These are phyloP conservation scores for Contarinia nasturtii DNA, from an alignment of 1,140 invertebrate genomes.

Conservation along the genomic window DNA sequence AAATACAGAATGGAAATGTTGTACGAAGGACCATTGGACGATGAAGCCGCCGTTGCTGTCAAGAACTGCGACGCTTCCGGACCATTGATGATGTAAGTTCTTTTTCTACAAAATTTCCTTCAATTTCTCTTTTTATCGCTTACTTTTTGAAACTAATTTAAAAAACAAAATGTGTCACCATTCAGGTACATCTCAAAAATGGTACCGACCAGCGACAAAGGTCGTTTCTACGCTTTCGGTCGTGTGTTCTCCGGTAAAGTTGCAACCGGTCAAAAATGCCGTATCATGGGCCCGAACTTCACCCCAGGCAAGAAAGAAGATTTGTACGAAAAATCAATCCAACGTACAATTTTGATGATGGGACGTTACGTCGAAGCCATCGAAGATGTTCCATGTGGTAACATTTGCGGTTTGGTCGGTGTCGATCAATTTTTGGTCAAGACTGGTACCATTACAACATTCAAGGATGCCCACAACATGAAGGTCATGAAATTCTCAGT, in stretches of 20 bases:
- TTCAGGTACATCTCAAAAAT: conserved; percentile 88
- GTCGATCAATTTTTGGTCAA: conserved; percentile 99
- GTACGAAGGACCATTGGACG: conserved; percentile 94
- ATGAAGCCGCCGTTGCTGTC: conserved; percentile 83
- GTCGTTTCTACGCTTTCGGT: conserved; percentile 98
- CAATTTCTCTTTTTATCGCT: too few relatives aligned
- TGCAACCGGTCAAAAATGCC: conserved; percentile 84
- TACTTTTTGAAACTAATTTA: too few relatives aligned
- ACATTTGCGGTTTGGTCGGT: conserved; percentile 99
- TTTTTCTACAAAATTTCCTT: conserved; percentile 44
- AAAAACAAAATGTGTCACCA: too few relatives aligned
- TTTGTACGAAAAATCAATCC: conserved; percentile 96
- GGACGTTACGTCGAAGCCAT: conserved; percentile 98
- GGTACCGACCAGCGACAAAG: conserved; percentile 99
- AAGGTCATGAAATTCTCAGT: conserved; percentile 98
- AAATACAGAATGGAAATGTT: conserved; percentile 99
- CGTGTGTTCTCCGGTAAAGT: conserved; percentile 97
- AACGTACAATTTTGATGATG: conserved; percentile 99
- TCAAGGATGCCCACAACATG: conserved; percentile 99
- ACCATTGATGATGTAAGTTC: conserved; percentile 80
- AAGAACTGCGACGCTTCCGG: conserved; percentile 89
- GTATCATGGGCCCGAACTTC: conserved; percentile 98
- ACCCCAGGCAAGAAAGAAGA: conserved; percentile 97
- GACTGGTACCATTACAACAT: conserved; percentile 98
- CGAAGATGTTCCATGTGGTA: conserved; percentile 97